A percentile compares a stretch with the other conserved stretches of the same genome.
phyloP scores from a whole-genome alignment of 2,797 vertebrate species.

The Silurus aristotelis region DNA sequence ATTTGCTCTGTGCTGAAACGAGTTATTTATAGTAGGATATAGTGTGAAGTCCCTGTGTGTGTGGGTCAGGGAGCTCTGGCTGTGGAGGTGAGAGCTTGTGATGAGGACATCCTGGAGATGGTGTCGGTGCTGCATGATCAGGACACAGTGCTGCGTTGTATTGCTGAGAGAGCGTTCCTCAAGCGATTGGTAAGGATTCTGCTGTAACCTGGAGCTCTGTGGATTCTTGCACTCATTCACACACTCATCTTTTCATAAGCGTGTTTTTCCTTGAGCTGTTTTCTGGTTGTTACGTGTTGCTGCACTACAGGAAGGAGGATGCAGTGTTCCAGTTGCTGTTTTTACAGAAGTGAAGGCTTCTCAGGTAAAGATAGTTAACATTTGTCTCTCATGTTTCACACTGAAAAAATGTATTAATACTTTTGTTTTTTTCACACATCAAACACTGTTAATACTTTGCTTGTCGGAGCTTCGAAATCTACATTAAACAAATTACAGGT shows the following conservation, averaged over 20 bases:
- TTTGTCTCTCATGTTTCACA: too few relatives aligned
- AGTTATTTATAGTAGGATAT: neutral
- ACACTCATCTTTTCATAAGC: neutral
- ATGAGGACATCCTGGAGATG: conserved; percentile 88
- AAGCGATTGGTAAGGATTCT: conserved; percentile 79
- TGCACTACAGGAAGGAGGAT: conserved; percentile 88
- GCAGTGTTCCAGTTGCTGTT: conserved; percentile 95
- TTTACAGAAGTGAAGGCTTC: conserved; percentile 81
- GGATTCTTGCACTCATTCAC: neutral
- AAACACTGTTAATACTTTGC: too few relatives aligned
- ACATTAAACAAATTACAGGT: too few relatives aligned
- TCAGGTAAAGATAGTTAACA: conserved; percentile 73
- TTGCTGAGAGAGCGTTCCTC: conserved; percentile 94
- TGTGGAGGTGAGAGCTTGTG: conserved; percentile 89
- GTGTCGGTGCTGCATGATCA: conserved; percentile 85
- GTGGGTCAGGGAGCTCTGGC: conserved; percentile 87
- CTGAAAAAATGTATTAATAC: too few relatives aligned
- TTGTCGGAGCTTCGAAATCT: too few relatives aligned
- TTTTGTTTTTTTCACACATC: too few relatives aligned
- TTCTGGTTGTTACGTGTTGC: neutral
- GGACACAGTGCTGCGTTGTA: conserved; percentile 89
- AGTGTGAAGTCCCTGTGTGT: neutral
- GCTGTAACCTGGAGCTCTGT: neutral
- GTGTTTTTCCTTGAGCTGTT: neutral
- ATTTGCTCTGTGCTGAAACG: neutral